Conservation (phyloP, 2,113 vertebrate species). For the Ranitomeya variabilis region DNA sequence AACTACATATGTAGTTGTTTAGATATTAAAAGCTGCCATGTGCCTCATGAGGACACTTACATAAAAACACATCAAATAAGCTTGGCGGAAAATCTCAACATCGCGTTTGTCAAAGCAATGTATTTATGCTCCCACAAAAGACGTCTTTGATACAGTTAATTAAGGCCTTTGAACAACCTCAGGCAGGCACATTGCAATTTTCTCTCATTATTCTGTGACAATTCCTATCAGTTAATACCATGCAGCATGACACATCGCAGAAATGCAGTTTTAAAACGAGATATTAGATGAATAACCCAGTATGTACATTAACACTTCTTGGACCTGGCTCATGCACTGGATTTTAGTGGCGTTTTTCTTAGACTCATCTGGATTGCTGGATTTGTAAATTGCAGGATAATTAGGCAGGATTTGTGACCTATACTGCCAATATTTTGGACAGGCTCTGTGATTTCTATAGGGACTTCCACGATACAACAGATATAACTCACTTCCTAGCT, state of each 20-base stretch:
- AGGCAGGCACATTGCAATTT: slow-evolving; percentile 60
- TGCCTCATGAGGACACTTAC: background rate
- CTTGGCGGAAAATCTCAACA: slow-evolving; percentile 22
- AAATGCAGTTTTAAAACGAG: background rate
- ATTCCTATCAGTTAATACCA: slow-evolving; percentile 2
- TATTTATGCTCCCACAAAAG: slow-evolving; percentile 58
- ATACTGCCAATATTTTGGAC: no score
- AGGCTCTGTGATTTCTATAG: background rate
- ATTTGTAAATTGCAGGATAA: background rate
- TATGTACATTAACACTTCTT: background rate
- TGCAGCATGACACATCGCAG: slow-evolving; percentile 17
- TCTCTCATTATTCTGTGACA: slow-evolving; percentile 57
- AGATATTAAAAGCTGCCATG: background rate
- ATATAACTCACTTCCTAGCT: background rate
- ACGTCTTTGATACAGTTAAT: slow-evolving; percentile 67
- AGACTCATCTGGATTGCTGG: background rate
- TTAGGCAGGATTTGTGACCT: no score
- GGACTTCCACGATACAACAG: background rate
- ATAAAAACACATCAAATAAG: slow-evolving; percentile 44
- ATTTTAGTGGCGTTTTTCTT: background rate
- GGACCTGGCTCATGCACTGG: background rate
- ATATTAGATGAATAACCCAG: background rate
- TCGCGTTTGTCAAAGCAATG: slow-evolving; percentile 2
- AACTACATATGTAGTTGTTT: background rate
- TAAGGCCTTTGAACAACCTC: slow-evolving; percentile 66